Evolutionary conservation across 2,888 invertebrate genomes (phyloP).

Genomic region (Caenorhabditis drosophilae): DNA sequence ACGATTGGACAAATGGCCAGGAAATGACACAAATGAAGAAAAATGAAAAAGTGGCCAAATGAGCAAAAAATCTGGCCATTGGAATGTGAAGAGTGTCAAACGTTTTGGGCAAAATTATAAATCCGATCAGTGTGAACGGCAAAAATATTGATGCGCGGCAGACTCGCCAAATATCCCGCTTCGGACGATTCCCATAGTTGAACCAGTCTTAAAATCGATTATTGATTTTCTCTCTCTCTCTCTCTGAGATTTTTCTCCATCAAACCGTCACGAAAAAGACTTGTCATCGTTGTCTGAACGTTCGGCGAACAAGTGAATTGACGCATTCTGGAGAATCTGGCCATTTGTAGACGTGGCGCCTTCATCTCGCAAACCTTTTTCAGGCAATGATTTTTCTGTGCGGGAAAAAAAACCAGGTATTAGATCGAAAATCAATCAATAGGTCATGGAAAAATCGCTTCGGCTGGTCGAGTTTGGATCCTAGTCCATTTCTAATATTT

Average conservation of each 20-base stretch:
- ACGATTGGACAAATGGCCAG: neutral
- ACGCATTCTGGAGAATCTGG: slow-evolving; percentile 51
- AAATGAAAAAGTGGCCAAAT: slow-evolving; percentile 35
- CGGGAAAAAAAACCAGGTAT: no score
- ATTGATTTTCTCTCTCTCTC: no score
- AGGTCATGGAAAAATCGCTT: no score
- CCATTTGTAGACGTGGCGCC: slow-evolving; percentile 54
- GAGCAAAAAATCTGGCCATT: slow-evolving; percentile 41
- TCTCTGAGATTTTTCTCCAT: neutral
- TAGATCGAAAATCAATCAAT: no score
- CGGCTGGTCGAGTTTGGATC: no score
- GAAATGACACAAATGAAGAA: slow-evolving; percentile 19
- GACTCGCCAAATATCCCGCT: slow-evolving; percentile 37
- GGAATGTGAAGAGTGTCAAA: slow-evolving; percentile 35
- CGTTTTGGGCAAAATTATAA: neutral
- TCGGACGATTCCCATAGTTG: slow-evolving; percentile 36
- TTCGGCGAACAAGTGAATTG: slow-evolving; percentile 42
- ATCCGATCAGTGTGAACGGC: slow-evolving; percentile 33
- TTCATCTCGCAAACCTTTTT: slow-evolving; percentile 18
- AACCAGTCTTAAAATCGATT: slow-evolving; percentile 50
- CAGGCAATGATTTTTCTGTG: slow-evolving; percentile 43
- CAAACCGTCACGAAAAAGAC: slow-evolving; percentile 39
- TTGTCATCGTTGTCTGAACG: slow-evolving; percentile 38
- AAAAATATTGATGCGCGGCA: slow-evolving; percentile 39
- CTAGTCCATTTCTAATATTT: no score